A percentile compares a stretch with the other conserved stretches of the same genome.
These are phyloP conservation scores for Molossus alvarezi DNA, from an alignment of 2,797 vertebrate genomes.

Conservation along the genomic window DNA sequence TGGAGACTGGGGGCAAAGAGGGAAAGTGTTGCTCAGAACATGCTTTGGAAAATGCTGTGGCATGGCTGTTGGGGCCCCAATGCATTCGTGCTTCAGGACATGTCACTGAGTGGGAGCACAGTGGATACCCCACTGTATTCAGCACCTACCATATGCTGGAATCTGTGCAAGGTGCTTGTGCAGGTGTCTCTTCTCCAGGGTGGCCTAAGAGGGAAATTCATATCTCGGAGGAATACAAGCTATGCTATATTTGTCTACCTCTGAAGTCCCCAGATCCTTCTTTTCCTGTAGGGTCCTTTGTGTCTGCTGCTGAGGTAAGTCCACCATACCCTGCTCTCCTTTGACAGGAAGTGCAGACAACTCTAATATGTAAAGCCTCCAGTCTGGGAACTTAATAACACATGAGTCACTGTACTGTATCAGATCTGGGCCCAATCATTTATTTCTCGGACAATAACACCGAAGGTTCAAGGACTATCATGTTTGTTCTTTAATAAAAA, in stretches of 20 bases:
- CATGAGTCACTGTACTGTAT: not conserved
- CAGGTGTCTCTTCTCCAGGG: not conserved
- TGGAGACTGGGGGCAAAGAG: not conserved
- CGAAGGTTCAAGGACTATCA: not conserved
- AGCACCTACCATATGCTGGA: not conserved
- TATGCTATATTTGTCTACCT: not conserved
- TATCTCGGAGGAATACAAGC: not conserved
- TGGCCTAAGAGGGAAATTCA: not conserved
- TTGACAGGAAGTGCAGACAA: not conserved
- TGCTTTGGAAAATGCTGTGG: not conserved
- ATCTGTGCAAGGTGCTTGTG: not conserved
- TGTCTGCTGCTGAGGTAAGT: not conserved
- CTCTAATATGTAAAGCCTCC: constrained; percentile 3
- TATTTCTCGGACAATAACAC: constrained; percentile 53
- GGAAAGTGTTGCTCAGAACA: not conserved
- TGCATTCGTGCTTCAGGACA: not conserved
- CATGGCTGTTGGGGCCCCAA: not conserved
- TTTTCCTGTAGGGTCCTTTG: not conserved
- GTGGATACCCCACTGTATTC: not conserved
- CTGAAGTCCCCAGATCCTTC: not conserved
- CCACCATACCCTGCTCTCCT: not conserved
- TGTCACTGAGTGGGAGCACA: not conserved
- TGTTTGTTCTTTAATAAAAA: constrained; percentile 64
- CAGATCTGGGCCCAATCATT: not conserved
- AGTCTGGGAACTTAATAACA: not conserved